phyloP scores from a whole-genome alignment of 2,113 vertebrate species.

The Propithecus coquereli region DNA sequence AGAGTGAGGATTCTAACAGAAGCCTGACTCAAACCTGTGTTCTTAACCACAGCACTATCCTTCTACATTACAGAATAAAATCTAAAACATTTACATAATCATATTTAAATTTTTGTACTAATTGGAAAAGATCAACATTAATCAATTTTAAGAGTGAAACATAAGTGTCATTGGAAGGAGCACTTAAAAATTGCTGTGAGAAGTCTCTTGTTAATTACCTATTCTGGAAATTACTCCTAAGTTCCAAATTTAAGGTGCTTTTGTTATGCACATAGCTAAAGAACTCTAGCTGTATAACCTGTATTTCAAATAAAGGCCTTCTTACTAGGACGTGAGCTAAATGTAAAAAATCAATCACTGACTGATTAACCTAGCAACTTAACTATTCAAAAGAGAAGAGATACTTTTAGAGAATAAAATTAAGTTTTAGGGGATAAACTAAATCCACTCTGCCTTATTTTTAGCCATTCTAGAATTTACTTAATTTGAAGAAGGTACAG shows the following conservation, averaged over 20 bases:
- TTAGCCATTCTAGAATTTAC: conserved; percentile 9
- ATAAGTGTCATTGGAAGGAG: not conserved
- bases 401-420: not conserved
- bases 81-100: not conserved
- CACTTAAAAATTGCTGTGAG: not conserved
- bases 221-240: conserved; percentile 19
- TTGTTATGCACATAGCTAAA: not conserved
- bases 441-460: not conserved
- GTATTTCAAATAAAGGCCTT: not conserved
- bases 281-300: not conserved
- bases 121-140: not conserved
- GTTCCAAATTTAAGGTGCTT: not conserved
- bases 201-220: not conserved
- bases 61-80: not conserved
- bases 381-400: not conserved
- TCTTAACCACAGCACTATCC: not conserved
- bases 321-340: not conserved
- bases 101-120: not conserved
- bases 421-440: not conserved
- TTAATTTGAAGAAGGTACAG: not conserved
- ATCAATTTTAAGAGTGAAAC: not conserved
- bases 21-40: not conserved
- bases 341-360: not conserved
- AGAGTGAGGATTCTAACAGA: not conserved
- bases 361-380: not conserved